These are phyloP conservation scores for Drosophila virilis DNA, from an alignment of 1,140 invertebrate species.

Conservation along the genomic window DNA sequence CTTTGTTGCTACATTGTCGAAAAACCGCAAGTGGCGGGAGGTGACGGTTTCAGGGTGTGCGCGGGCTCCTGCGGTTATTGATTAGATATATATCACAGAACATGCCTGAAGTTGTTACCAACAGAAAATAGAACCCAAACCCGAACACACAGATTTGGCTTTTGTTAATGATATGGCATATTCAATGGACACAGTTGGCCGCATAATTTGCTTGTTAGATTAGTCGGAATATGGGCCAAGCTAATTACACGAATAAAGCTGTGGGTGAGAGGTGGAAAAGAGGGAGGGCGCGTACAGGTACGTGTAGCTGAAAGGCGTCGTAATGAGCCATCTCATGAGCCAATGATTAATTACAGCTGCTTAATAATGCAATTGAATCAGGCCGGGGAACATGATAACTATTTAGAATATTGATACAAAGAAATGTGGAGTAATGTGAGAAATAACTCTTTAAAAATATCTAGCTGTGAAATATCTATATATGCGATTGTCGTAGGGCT, in stretches of 20 bases:
- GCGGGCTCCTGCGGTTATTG: constrained; percentile 70
- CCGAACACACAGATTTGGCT: too few relatives aligned
- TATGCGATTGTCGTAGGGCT: too few relatives aligned
- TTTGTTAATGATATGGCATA: constrained; percentile 28
- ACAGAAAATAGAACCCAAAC: too few relatives aligned
- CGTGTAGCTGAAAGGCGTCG: neutral
- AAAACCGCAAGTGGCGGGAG: constrained; percentile 37
- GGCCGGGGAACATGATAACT: neutral
- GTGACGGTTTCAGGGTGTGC: neutral
- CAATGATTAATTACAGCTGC: constrained; percentile 13
- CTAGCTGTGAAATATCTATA: too few relatives aligned
- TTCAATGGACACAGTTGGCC: constrained; percentile 26
- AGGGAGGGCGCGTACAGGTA: too few relatives aligned
- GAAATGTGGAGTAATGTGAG: neutral
- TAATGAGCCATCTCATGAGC: neutral
- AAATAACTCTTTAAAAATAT: neutral
- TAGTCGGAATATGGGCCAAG: constrained; percentile 24
- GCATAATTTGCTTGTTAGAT: constrained; percentile 52
- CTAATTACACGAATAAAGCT: constrained; percentile 30
- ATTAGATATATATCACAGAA: constrained; percentile 66
- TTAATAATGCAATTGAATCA: constrained; percentile 3
- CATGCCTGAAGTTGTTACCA: constrained; percentile 30
- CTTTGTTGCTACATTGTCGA: constrained; percentile 48
- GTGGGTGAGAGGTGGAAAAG: neutral
- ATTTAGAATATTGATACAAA: too few relatives aligned